Evolutionary conservation across 2,888 invertebrate species (phyloP).

Genomic region (Acronicta psi): DNA sequence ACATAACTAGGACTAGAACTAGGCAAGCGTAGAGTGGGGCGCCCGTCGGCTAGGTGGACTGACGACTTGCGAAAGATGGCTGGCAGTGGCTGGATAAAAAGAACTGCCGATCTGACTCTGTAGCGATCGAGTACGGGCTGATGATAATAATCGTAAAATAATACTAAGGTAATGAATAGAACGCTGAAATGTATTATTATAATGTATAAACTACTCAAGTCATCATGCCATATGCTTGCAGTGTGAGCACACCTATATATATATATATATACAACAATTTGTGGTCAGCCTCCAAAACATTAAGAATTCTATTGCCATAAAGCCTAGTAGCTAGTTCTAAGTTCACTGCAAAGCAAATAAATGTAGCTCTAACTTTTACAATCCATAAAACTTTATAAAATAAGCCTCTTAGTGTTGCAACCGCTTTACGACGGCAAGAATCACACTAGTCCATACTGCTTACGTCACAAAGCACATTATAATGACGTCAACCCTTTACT

Average conservation of each 20-base stretch:
- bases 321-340: slow-evolving; percentile 18
- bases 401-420: slow-evolving; percentile 33
- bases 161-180: too few species aligned
- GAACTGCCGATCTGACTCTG: too few species aligned
- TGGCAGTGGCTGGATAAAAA: too few species aligned
- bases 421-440: slow-evolving; percentile 21
- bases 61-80: too few species aligned
- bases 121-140: too few species aligned
- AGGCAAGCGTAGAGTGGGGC: too few species aligned
- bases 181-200: too few species aligned
- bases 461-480: slow-evolving; percentile 31
- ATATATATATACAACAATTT: background rate
- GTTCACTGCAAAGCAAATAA: slow-evolving; percentile 23
- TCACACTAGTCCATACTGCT: slow-evolving; percentile 12
- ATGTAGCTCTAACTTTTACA: slow-evolving; percentile 37
- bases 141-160: too few species aligned
- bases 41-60: too few species aligned
- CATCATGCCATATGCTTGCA: background rate
- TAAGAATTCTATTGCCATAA: slow-evolving; percentile 15
- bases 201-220: too few species aligned
- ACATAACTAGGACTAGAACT: too few species aligned
- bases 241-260: background rate
- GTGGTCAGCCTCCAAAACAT: background rate
- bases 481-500: slow-evolving; percentile 32
- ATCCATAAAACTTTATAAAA: slow-evolving; percentile 48